Percentiles rank a stretch among this genome's conserved stretches.
Evolutionary conservation across 1,140 invertebrate species (phyloP).

Genomic region (Zeugodacus cucurbitae): DNA sequence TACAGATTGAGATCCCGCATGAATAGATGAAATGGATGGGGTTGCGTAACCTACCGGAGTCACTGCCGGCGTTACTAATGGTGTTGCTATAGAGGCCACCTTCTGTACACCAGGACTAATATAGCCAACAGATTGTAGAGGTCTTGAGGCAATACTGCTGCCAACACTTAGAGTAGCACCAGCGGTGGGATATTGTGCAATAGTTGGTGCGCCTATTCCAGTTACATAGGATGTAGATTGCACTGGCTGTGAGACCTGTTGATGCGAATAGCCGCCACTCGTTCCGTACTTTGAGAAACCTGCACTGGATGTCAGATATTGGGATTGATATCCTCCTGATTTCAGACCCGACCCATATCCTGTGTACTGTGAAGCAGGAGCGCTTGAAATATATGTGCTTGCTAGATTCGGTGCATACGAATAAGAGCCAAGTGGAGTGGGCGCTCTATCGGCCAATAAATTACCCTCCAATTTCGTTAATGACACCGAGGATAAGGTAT

Average conservation of each 20-base stretch:
- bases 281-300: neutral
- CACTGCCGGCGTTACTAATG: neutral
- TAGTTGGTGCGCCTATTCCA: constrained; percentile 43
- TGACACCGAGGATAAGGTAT: neutral
- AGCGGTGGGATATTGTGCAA: constrained; percentile 44
- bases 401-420: constrained; percentile 54
- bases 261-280: constrained; percentile 43
- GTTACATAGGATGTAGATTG: constrained; percentile 4
- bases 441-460: constrained; percentile 16
- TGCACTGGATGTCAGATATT: neutral
- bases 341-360: neutral
- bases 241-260: constrained; percentile 44
- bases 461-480: constrained; percentile 26
- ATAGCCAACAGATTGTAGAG: constrained; percentile 44
- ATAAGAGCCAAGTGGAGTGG: constrained; percentile 8
- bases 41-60: neutral
- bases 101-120: constrained; percentile 27
- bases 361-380: neutral
- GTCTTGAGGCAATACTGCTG: constrained; percentile 47
- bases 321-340: neutral
- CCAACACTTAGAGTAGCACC: too few relatives aligned
- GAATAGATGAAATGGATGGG: neutral
- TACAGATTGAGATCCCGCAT: neutral
- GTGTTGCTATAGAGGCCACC: constrained; percentile 40
- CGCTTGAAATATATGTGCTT: constrained; percentile 52